Conservation (phyloP, 92 coral and sea anemone genomes). For the Pocillopora grandis region DNA sequence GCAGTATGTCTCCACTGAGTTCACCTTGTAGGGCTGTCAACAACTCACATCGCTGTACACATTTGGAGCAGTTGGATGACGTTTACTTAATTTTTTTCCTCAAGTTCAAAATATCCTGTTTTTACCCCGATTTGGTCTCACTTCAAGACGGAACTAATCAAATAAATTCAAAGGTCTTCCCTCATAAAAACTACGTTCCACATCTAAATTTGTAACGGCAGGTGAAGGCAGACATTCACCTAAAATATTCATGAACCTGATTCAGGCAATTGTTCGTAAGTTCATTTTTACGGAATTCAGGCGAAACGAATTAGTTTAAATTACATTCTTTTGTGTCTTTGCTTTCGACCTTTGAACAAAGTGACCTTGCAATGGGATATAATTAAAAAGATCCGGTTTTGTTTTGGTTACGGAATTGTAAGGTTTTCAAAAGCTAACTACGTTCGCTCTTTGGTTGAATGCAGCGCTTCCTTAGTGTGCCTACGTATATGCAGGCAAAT, state of each 20-base stretch:
- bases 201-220: neutral
- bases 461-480: too few species aligned
- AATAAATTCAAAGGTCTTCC: neutral
- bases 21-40: neutral
- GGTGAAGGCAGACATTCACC: neutral
- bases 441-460: too few species aligned
- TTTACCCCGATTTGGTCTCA: neutral
- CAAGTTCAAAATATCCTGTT: neutral
- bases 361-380: too few species aligned
- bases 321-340: too few species aligned
- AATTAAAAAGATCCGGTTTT: too few species aligned
- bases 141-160: neutral
- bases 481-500: too few species aligned
- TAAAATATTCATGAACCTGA: constrained; percentile 10
- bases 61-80: neutral
- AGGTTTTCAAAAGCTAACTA: too few species aligned
- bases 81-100: too few species aligned
- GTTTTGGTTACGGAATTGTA: too few species aligned
- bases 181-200: neutral
- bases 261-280: neutral
- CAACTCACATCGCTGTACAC: neutral
- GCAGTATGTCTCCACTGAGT: neutral
- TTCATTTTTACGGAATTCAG: too few species aligned
- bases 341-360: too few species aligned
- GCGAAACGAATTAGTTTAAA: neutral